These are phyloP conservation scores for Polymixis flavicincta DNA, from an alignment of 2,888 invertebrate species.

Conservation along the genomic window DNA sequence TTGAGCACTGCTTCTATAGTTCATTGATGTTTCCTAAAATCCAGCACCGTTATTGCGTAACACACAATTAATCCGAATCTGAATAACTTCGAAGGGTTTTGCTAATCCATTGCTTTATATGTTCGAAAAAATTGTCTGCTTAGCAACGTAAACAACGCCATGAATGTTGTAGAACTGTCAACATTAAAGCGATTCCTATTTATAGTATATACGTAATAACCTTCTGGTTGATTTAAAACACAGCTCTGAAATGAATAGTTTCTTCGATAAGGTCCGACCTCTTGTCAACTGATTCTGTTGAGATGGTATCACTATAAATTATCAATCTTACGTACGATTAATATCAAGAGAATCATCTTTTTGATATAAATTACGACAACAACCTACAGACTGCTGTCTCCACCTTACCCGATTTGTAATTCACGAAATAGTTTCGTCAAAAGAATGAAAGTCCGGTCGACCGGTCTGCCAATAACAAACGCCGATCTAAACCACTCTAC, in stretches of 20 bases:
- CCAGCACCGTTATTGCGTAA: too few relatives aligned
- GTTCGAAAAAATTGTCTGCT: too few relatives aligned
- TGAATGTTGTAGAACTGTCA: too few relatives aligned
- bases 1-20: not conserved
- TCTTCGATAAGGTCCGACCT: not conserved
- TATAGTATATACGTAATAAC: too few relatives aligned
- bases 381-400: not conserved
- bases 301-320: not conserved
- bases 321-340: not conserved
- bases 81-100: too few relatives aligned
- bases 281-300: not conserved
- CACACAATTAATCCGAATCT: too few relatives aligned
- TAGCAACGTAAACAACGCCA: too few relatives aligned
- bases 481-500: not conserved
- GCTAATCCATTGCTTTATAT: too few relatives aligned
- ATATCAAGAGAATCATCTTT: not conserved
- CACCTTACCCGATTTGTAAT: not conserved
- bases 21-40: not conserved
- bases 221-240: too few relatives aligned
- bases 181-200: too few relatives aligned
- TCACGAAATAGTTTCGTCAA: not conserved
- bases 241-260: not conserved
- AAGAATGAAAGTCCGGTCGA: not conserved
- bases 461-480: not conserved
- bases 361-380: not conserved